A percentile compares a stretch with the other conserved stretches of the same genome.
These are phyloP conservation scores for Dione vanillae DNA, from an alignment of 2,888 invertebrate species.

Conservation along the genomic window DNA sequence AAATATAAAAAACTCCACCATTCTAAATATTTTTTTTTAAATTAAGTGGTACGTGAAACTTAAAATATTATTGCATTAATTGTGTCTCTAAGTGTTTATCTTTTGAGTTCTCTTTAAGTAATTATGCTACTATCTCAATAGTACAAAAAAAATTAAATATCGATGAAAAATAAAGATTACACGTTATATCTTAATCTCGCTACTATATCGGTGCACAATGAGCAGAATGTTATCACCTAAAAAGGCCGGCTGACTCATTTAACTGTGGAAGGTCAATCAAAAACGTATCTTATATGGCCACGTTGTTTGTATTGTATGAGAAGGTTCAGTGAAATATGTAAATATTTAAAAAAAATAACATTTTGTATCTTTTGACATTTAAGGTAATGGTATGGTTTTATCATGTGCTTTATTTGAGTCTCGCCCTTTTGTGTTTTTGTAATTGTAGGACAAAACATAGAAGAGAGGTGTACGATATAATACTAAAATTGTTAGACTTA, in stretches of 20 bases:
- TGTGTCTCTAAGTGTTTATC: neutral
- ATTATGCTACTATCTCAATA: neutral
- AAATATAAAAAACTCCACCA: too few relatives aligned
- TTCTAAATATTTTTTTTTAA: too few relatives aligned
- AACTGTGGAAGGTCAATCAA: slow-evolving; percentile 63
- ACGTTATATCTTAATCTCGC: neutral
- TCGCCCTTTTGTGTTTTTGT: neutral
- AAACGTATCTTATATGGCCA: slow-evolving; percentile 61
- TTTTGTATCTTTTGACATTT: neutral
- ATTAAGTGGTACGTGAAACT: too few relatives aligned
- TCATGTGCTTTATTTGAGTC: neutral
- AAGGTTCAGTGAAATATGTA: neutral
- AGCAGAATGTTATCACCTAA: slow-evolving; percentile 32
- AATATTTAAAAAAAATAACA: neutral
- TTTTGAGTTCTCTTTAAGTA: neutral
- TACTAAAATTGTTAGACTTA: too few relatives aligned
- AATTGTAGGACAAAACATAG: too few relatives aligned
- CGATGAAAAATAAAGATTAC: neutral
- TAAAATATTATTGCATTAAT: too few relatives aligned
- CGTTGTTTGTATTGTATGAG: neutral
- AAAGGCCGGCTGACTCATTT: slow-evolving; percentile 55
- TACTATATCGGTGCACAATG: slow-evolving; percentile 33
- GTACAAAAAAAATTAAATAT: neutral
- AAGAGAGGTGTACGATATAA: too few relatives aligned
- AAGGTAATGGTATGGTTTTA: neutral